phyloP scores from a whole-genome alignment of 2,113 vertebrate genomes.

The Paramisgurnus dabryanus region DNA sequence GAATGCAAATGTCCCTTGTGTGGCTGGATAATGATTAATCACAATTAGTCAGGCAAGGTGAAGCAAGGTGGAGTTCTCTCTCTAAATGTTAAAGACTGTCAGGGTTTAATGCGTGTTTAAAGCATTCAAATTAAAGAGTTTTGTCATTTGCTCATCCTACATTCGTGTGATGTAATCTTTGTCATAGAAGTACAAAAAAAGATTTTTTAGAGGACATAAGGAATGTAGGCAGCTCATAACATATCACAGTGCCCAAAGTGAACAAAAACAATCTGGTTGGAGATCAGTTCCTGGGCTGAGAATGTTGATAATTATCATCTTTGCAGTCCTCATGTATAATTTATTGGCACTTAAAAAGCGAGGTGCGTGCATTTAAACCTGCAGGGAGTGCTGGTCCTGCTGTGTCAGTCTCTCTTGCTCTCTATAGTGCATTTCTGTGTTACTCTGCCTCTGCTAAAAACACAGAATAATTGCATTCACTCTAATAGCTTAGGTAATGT shows the following conservation, averaged over 20 bases:
- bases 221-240: too few species aligned
- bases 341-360: constrained; percentile 72
- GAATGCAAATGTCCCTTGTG: constrained; percentile 50
- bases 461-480: constrained; percentile 75
- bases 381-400: constrained; percentile 65
- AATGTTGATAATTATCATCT: constrained; percentile 68
- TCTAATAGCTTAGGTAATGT: constrained; percentile 79
- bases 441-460: constrained; percentile 53
- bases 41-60: constrained; percentile 49
- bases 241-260: too few species aligned
- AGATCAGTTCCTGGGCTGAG: not conserved
- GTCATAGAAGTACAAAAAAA: too few species aligned
- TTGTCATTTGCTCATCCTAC: not conserved
- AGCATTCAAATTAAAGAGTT: not conserved
- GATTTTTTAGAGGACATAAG: too few species aligned
- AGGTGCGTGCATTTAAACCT: constrained; percentile 73
- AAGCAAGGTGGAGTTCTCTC: constrained; percentile 15
- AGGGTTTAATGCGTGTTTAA: not conserved
- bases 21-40: constrained; percentile 55
- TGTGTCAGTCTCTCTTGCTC: constrained; percentile 58
- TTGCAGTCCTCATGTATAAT: constrained; percentile 74
- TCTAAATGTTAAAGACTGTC: not conserved
- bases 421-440: constrained; percentile 42
- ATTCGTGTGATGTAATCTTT: too few species aligned
- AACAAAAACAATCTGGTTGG: too few species aligned